phyloP scores from a whole-genome alignment of 1,140 invertebrate genomes.

The Psix sp. region DNA sequence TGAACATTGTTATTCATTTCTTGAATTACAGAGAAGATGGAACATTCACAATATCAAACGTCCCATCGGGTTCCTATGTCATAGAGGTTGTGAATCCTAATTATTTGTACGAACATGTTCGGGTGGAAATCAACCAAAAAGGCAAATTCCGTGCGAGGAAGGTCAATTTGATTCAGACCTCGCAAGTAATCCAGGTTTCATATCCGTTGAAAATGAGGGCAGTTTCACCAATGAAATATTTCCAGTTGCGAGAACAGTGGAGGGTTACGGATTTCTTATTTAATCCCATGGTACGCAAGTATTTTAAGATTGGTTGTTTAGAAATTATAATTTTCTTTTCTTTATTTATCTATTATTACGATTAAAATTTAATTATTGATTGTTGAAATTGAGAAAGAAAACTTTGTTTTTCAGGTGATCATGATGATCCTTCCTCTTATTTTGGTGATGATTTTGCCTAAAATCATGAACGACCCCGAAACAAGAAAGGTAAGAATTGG shows the following conservation, averaged over 20 bases:
- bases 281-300: slow-evolving; percentile 89
- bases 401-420: slow-evolving; percentile 80
- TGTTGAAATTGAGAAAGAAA: background rate
- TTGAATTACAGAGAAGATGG: slow-evolving; percentile 87
- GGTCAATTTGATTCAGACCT: slow-evolving; percentile 96
- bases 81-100: slow-evolving; percentile 95
- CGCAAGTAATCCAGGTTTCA: slow-evolving; percentile 89
- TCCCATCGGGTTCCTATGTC: slow-evolving; percentile 96
- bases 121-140: slow-evolving; percentile 96
- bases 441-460: slow-evolving; percentile 94
- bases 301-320: background rate
- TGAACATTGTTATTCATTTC: slow-evolving; percentile 22
- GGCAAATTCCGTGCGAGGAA: slow-evolving; percentile 97
- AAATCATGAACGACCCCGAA: slow-evolving; percentile 98
- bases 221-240: slow-evolving; percentile 89
- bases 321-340: slow-evolving; percentile 2
- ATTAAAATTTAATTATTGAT: slow-evolving; percentile 1
- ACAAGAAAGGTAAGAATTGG: slow-evolving; percentile 90
- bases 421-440: slow-evolving; percentile 97
- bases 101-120: slow-evolving; percentile 92
- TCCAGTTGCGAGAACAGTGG: slow-evolving; percentile 96
- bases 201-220: slow-evolving; percentile 95
- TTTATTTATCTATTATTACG: background rate
- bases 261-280: slow-evolving; percentile 95
- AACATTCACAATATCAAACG: slow-evolving; percentile 91